phyloP scores from a whole-genome alignment of 2,888 invertebrate genomes.

The Callimorpha dominula region DNA sequence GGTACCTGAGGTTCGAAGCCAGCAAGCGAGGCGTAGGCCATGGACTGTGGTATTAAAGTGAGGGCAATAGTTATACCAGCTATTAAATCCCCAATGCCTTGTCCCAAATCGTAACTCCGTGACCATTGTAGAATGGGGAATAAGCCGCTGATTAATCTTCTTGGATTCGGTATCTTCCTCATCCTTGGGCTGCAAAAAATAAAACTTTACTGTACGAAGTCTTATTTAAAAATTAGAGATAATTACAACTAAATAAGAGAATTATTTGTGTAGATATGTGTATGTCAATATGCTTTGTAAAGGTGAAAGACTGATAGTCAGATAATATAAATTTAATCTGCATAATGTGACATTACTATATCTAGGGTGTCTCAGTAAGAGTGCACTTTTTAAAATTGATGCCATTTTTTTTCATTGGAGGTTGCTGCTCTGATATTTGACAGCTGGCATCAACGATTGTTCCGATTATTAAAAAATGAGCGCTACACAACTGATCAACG shows the following conservation, averaged over 20 bases:
- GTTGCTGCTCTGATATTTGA: too few species aligned
- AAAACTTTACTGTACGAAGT: background rate
- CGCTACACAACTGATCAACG: too few species aligned
- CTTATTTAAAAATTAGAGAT: background rate
- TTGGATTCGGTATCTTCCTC: slow-evolving; percentile 64
- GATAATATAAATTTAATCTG: background rate
- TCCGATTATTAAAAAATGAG: too few species aligned
- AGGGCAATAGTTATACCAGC: slow-evolving; percentile 92
- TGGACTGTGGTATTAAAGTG: slow-evolving; percentile 92
- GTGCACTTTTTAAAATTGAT: too few species aligned
- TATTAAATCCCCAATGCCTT: slow-evolving; percentile 89
- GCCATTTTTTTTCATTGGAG: too few species aligned
- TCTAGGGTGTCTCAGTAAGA: too few species aligned
- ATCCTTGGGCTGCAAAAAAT: slow-evolving; percentile 54
- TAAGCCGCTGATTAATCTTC: slow-evolving; percentile 61
- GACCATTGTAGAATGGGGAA: slow-evolving; percentile 88
- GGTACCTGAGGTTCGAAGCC: slow-evolving; percentile 91
- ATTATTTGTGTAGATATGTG: too few species aligned
- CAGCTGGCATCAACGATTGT: too few species aligned
- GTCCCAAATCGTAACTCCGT: slow-evolving; percentile 84
- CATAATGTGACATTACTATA: background rate
- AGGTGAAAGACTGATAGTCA: background rate
- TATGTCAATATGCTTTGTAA: background rate
- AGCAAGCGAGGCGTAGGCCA: slow-evolving; percentile 92
- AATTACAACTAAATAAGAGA: too few species aligned